These are phyloP conservation scores for Zaprionus gabonicus DNA, from an alignment of 1,140 invertebrate species.

Conservation along the genomic window DNA sequence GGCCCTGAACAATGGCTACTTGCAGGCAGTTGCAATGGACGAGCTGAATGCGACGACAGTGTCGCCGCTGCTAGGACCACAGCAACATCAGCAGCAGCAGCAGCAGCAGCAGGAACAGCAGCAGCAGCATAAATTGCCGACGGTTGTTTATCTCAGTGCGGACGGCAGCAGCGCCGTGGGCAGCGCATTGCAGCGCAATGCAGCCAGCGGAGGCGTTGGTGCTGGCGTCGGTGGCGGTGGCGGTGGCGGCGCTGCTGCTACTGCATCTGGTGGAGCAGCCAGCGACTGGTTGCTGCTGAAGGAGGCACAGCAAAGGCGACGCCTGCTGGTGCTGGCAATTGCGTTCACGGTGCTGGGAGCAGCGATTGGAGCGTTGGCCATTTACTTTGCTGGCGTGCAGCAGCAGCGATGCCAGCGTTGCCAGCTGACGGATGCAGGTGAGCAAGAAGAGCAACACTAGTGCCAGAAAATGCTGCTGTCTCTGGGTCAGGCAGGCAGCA, in stretches of 20 bases:
- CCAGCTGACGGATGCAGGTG: conserved; percentile 57
- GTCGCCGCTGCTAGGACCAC: conserved; percentile 57
- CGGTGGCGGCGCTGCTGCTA: conserved; percentile 9
- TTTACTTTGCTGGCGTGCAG: conserved; percentile 78
- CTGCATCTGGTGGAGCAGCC: conserved; percentile 23
- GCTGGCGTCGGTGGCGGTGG: background rate
- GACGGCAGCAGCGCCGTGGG: conserved; percentile 64
- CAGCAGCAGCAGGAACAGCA: conserved; percentile 33
- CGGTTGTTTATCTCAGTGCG: conserved; percentile 70
- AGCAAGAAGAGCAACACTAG: conserved; percentile 20
- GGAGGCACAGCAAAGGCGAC: conserved; percentile 72
- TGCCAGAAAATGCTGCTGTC: background rate
- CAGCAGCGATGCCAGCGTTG: conserved; percentile 69
- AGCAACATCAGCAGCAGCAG: conserved; percentile 34
- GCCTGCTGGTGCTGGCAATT: conserved; percentile 73
- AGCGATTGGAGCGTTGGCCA: conserved; percentile 80
- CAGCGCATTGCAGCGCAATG: conserved; percentile 56
- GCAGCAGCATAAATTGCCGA: conserved; percentile 71
- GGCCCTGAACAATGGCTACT: conserved; percentile 72
- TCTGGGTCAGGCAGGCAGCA: conserved; percentile 59
- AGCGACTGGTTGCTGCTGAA: conserved; percentile 79
- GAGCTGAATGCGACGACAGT: conserved; percentile 64
- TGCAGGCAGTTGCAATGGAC: conserved; percentile 60
- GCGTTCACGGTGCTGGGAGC: conserved; percentile 80
- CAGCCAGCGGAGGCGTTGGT: conserved; percentile 5